Conservation (phyloP, 2,113 vertebrate species). For the Arizona elegans region DNA sequence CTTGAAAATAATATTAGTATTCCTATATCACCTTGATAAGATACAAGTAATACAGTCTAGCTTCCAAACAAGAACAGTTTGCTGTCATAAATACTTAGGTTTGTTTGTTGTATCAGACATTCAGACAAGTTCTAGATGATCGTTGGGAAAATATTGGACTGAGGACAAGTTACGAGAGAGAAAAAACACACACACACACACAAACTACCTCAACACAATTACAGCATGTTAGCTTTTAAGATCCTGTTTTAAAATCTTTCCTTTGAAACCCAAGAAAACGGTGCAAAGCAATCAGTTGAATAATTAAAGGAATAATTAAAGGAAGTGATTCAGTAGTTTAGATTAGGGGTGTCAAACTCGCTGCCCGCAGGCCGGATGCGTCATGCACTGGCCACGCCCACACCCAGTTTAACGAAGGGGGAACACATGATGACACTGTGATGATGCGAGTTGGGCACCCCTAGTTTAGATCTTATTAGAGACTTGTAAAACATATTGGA, state of each 20-base stretch:
- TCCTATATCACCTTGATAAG: background rate
- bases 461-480: background rate
- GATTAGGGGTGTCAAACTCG: too few relatives aligned
- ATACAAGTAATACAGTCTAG: background rate
- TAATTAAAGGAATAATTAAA: slow-evolving; percentile 3
- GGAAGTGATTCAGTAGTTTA: background rate
- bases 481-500: background rate
- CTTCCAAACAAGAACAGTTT: background rate
- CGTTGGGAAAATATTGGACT: slow-evolving; percentile 8
- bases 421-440: too few relatives aligned
- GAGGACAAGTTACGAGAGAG: slow-evolving; percentile 35
- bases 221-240: background rate
- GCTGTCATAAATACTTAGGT: background rate
- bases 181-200: background rate
- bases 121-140: background rate
- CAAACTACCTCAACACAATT: slow-evolving; percentile 1
- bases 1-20: background rate
- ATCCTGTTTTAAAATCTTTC: slow-evolving; percentile 17
- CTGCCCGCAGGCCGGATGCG: too few relatives aligned
- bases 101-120: background rate
- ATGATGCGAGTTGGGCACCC: too few relatives aligned
- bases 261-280: slow-evolving; percentile 17
- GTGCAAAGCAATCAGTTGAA: slow-evolving; percentile 14
- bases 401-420: too few relatives aligned
- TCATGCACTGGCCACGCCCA: too few relatives aligned